Percentiles rank a stretch among this genome's conserved stretches.
phyloP scores from a whole-genome alignment of 2,113 vertebrate species.

The Varanus salvator region DNA sequence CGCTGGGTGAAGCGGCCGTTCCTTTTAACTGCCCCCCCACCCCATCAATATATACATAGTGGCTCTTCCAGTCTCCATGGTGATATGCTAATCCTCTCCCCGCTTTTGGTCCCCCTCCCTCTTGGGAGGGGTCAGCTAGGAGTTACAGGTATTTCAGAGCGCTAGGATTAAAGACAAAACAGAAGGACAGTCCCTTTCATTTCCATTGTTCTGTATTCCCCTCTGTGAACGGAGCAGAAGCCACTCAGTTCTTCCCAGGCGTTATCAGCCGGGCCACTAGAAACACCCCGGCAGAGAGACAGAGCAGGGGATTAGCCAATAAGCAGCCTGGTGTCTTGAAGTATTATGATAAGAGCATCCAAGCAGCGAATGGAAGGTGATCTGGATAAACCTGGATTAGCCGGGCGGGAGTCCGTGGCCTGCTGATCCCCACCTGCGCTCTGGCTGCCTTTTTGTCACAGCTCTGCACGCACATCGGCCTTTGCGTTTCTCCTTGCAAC shows the following conservation, averaged over 20 bases:
- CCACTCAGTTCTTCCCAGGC: background rate
- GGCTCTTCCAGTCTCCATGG: constrained; percentile 16
- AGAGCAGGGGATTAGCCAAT: constrained; percentile 20
- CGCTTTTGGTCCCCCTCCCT: background rate
- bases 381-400: constrained; percentile 16
- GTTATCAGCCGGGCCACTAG: background rate
- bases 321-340: fast-evolving
- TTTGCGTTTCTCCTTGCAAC: background rate
- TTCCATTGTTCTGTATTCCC: background rate
- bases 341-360: constrained; percentile 23
- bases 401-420: background rate
- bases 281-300: background rate
- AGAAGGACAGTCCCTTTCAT: background rate
- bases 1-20: background rate
- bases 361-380: constrained; percentile 13
- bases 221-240: background rate
- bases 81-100: constrained; percentile 7
- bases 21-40: too few relatives aligned
- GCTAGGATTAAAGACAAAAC: background rate
- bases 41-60: background rate
- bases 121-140: background rate
- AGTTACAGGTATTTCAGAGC: background rate
- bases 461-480: background rate
- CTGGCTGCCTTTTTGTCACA: background rate
- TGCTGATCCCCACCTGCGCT: background rate